phyloP scores from a whole-genome alignment of 2,888 invertebrate genomes.

The Scrobipalpa costella region DNA sequence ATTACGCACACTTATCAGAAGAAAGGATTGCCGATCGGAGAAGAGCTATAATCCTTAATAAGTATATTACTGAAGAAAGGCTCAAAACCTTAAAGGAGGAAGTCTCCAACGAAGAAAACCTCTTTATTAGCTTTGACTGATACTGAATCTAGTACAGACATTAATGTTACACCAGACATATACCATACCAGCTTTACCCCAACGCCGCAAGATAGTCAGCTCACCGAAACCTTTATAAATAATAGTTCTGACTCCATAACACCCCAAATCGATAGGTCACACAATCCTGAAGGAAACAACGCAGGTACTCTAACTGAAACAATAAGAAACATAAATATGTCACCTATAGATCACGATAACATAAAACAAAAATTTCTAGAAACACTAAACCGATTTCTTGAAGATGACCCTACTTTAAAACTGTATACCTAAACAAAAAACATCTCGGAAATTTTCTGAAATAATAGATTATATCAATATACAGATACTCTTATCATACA shows the following conservation, averaged over 20 bases:
- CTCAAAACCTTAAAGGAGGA: slow-evolving; percentile 27
- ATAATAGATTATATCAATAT: neutral
- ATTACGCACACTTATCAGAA: slow-evolving; percentile 16
- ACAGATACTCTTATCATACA: neutral
- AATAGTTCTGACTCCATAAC: neutral
- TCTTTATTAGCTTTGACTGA: neutral
- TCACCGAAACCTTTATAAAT: neutral
- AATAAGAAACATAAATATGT: neutral
- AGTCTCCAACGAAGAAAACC: slow-evolving; percentile 10
- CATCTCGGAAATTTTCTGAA: neutral
- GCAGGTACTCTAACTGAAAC: neutral
- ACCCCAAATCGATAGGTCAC: neutral
- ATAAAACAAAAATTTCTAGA: neutral
- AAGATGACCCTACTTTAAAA: neutral
- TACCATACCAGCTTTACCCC: too few relatives aligned
- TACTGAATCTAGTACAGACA: neutral
- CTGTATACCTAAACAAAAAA: slow-evolving; percentile 22
- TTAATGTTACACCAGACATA: neutral
- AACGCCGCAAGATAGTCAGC: neutral
- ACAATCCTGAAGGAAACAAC: neutral
- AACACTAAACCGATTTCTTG: neutral
- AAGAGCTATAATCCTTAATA: slow-evolving; percentile 28
- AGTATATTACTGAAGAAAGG: slow-evolving; percentile 26
- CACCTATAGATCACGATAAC: neutral
- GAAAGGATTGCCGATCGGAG: slow-evolving; percentile 26